A percentile compares a stretch with the other conserved stretches of the same genome.
These are phyloP conservation scores for Lophius piscatorius DNA, from an alignment of 2,113 vertebrate species.

Conservation along the genomic window DNA sequence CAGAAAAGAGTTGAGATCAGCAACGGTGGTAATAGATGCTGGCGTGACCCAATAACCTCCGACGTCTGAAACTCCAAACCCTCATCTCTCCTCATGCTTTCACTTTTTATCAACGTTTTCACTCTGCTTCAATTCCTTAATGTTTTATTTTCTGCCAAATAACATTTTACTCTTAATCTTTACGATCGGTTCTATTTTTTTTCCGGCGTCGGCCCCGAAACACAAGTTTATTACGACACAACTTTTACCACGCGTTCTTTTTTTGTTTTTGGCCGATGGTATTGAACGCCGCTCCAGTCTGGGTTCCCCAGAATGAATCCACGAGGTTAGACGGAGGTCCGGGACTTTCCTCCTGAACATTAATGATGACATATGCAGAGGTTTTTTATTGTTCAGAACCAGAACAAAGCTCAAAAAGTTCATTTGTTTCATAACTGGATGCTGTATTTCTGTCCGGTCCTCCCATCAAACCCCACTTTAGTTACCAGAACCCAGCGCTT, in stretches of 20 bases:
- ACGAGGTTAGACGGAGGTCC: constrained; percentile 2
- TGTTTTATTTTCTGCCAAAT: constrained; percentile 18
- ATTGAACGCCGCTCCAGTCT: background rate
- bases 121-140: no score
- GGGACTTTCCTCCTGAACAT: background rate
- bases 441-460: background rate
- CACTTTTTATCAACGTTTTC: no score
- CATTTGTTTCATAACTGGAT: background rate
- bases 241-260: constrained; percentile 26
- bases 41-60: no score
- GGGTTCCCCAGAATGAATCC: constrained; percentile 5
- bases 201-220: constrained; percentile 25
- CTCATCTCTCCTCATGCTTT: no score
- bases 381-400: background rate
- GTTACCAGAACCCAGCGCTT: background rate
- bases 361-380: background rate
- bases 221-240: constrained; percentile 31
- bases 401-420: background rate
- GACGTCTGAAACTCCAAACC: no score
- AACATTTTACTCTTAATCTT: no score
- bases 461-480: background rate
- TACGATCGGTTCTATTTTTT: constrained; percentile 53
- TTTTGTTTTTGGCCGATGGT: constrained; percentile 10
- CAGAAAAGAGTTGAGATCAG: no score
- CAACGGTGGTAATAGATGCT: no score